These are phyloP conservation scores for Acanthococcus lagerstroemiae DNA, from an alignment of 2,888 invertebrate species.

Conservation along the genomic window DNA sequence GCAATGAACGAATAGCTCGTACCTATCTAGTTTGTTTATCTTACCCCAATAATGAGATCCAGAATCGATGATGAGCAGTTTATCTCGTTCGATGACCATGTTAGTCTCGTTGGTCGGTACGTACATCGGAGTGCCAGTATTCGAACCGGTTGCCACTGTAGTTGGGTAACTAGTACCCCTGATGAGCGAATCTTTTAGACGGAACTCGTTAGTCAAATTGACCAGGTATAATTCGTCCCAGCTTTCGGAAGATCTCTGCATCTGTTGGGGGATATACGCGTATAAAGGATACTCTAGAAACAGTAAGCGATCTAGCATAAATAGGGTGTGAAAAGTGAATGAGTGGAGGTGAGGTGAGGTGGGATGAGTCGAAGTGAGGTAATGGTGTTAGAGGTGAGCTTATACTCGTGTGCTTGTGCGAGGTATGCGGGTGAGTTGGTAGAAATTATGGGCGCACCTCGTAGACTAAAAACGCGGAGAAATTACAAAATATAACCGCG, in stretches of 20 bases:
- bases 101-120: constrained; percentile 58
- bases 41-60: constrained; percentile 85
- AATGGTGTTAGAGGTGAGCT: too few species aligned
- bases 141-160: constrained; percentile 74
- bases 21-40: constrained; percentile 15
- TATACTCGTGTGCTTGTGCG: too few species aligned
- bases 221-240: constrained; percentile 44
- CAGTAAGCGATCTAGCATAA: too few species aligned
- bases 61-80: constrained; percentile 81
- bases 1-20: too few species aligned
- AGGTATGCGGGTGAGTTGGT: not conserved
- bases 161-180: constrained; percentile 59
- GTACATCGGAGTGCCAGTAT: constrained; percentile 84
- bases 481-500: constrained; percentile 80
- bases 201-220: constrained; percentile 42
- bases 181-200: constrained; percentile 43
- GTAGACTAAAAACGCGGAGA: constrained; percentile 56
- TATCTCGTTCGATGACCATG: constrained; percentile 57
- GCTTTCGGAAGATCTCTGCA: constrained; percentile 15
- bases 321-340: too few species aligned
- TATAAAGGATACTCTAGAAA: too few species aligned
- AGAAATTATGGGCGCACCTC: constrained; percentile 45
- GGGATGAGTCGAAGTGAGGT: too few species aligned
- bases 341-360: too few species aligned
- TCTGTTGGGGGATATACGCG: too few species aligned